Base-by-base conservation (phyloP, 2,888 invertebrate species). In the Litoditis marina region DNA sequence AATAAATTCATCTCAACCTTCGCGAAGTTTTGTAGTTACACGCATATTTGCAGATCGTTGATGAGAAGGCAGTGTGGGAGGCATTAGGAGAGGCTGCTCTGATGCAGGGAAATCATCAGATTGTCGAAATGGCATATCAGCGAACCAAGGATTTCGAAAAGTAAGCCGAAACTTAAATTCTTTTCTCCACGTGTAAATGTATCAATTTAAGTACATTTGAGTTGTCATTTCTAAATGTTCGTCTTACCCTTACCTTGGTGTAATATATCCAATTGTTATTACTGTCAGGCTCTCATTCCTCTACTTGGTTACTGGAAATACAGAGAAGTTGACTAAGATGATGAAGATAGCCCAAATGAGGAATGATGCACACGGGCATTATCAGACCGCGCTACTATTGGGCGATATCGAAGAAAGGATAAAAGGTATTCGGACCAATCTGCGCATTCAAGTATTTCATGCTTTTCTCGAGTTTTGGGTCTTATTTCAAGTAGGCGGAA, bases 81-180 rank as follows among this genome's bases (percentile, higher is more conserved):
- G 89, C 90, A 73, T 86, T 98, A 64, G 96, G 94, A 0, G 90
- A 94, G 80, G 91, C 94, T 0, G 96, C 98, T 0, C 85, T 96
- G 27, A 86, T 92, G 74, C 94, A 94, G 82, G 96, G 75, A 65
- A 73, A 75, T 47, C 75, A 75, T 58, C 86, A 88, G 84, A 87
- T 91, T 53, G 96, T 98, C 0, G 98, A 99, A 85, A 95, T 98
- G 94, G 94, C 95, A 82, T 99, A 99, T 85, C 96, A 99, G 83
- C 89, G 96, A 68, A 98, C 95, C 0, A 99, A 98, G 86, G 95
- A 95, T 86, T 99, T 98, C 84, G 96, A 98, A 85, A 95, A 95
- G 85, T 49, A 16, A 2, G 44, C n/a, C 36, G 16, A n/a, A 4
- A 7, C 27, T 53, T n/a, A n/a, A n/a, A n/a, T n/a, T n/a, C n/a